Evolutionary conservation across 37 sponge, comb jelly and placozoan species (phyloP), one percentile per base, ranked within the genome.

Genomic region (Theonella swinhoei): DNA sequence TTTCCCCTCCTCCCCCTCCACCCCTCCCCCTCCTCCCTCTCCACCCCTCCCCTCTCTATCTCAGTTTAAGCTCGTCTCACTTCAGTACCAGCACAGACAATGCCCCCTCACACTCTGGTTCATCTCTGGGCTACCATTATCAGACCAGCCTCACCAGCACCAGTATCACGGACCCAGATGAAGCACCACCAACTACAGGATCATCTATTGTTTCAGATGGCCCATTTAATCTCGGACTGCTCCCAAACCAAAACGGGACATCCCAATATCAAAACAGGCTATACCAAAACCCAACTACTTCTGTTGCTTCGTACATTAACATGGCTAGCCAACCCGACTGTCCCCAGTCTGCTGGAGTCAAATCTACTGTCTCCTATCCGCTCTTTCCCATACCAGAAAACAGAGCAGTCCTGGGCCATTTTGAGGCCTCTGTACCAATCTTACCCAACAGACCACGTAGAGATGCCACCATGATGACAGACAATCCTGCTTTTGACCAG

Each of bases 371-470:
- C 19, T 61, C 77, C 32, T 76, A 26, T 28, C 64, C 69, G 1
- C 28, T 80, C 22, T 83, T 74, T 36, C 67, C 84, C 24, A 83
- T 74, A 24, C 43, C 64, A 7, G 84, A 75, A 32, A 35, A 83
- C 36, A 33, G 40, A 1, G 62, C 60, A 7, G 14, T 47, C 11
- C 11, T 7, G 14, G 54, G 54, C 54, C 54, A 47, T 14, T 47
- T 47, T 14, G 54, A 47, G 14, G 14, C 7, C 54, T 47, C 54
- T 47, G 54, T 14, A 17, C 54, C 54, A 14, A 14, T 17, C 11
- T 17, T 47, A 17, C 54, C 54, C 7, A 47, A 17, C 14, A 47
- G 54, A 47, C 11, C 23, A 39, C 62, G 29, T 5, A 42, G 35
- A 43, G 67, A 40, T 39, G 68, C 42, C 8, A 26, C 65, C 11